Percentiles rank a stretch among this genome's conserved stretches.
Evolutionary conservation across 1,140 invertebrate species (phyloP).

Genomic region (Pachypeltis micranthus): DNA sequence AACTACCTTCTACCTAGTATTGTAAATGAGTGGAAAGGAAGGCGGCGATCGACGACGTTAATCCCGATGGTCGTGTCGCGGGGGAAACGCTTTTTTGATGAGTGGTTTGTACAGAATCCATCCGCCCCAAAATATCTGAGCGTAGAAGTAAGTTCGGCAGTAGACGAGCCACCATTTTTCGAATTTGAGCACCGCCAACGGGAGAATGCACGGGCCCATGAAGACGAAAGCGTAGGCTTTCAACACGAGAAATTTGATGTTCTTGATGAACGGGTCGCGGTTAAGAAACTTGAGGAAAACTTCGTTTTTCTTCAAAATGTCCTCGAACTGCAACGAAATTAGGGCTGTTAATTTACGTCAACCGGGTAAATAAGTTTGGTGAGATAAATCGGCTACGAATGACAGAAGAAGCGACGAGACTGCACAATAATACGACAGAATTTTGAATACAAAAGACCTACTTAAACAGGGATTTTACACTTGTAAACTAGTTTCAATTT

Average conservation of each 20-base stretch:
- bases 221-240: conserved; percentile 67
- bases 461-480: neutral
- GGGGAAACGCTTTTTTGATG: conserved; percentile 32
- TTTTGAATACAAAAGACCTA: neutral
- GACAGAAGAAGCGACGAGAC: neutral
- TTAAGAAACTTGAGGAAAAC: conserved; percentile 34
- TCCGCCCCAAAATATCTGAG: conserved; percentile 45
- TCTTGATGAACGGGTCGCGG: conserved; percentile 25
- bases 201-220: conserved; percentile 72
- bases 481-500: too few relatives aligned
- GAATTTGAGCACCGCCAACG: conserved; percentile 64
- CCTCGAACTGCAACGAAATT: conserved; percentile 37
- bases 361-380: neutral
- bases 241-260: conserved; percentile 40
- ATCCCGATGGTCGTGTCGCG: conserved; percentile 9
- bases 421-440: conserved; percentile 7
- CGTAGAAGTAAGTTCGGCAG: conserved; percentile 47
- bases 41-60: neutral
- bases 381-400: neutral
- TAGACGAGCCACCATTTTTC: conserved; percentile 50
- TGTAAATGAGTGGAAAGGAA: neutral
- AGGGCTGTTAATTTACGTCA: neutral
- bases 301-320: conserved; percentile 40
- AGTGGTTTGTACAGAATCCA: conserved; percentile 43
- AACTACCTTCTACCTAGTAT: too few relatives aligned